Percentiles rank a stretch among this genome's conserved stretches.
Conservation (phyloP, 2,797 vertebrate genomes). For the Taenioides sp. region DNA sequence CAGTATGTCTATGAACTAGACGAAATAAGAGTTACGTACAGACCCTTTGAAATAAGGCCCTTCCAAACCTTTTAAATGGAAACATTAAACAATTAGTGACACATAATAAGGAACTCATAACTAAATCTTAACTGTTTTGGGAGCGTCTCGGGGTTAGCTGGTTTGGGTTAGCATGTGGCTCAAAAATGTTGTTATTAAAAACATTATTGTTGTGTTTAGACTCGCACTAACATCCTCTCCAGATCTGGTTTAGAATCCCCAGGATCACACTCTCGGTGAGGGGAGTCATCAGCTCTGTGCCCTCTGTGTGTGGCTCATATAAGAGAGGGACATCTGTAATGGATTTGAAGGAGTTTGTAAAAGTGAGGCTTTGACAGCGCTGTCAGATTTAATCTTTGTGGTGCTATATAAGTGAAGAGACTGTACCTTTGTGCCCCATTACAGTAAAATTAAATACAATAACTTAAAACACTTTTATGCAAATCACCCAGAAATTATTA, state of each 20-base stretch:
- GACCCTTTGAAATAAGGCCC: too few species aligned
- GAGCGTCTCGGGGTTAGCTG: neutral
- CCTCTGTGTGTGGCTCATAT: conserved; percentile 15
- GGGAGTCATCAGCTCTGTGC: conserved; percentile 7
- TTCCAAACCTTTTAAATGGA: too few species aligned
- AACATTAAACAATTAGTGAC: neutral
- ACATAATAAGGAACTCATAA: neutral
- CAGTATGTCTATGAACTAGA: too few species aligned
- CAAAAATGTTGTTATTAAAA: conserved; percentile 16
- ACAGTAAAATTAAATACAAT: neutral
- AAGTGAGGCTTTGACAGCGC: conserved; percentile 37
- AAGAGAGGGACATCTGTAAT: conserved; percentile 30
- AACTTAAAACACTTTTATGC: too few species aligned
- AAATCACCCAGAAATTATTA: neutral
- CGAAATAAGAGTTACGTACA: too few species aligned
- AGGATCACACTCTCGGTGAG: conserved; percentile 15
- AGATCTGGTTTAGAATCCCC: conserved; percentile 18
- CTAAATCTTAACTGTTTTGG: neutral
- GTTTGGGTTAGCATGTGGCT: neutral
- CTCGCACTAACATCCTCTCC: conserved; percentile 6
- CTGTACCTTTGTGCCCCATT: neutral
- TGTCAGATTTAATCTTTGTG: conserved; percentile 28
- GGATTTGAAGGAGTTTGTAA: conserved; percentile 14
- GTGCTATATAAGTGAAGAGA: neutral
- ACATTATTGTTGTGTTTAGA: conserved; percentile 4